Conservation (phyloP, 2,113 vertebrate species). For the Hucho hucho region DNA sequence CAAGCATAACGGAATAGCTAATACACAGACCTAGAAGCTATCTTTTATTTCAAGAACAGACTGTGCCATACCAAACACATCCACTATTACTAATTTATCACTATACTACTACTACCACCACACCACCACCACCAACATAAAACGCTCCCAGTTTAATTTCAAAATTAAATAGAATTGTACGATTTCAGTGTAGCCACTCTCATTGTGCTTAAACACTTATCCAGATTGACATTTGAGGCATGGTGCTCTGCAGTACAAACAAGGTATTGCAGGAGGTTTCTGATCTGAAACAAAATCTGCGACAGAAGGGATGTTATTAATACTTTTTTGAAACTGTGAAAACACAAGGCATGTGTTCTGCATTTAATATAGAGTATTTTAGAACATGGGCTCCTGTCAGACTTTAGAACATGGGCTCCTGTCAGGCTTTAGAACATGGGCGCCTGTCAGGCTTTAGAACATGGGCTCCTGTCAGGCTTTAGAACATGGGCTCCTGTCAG, state of each 20-base stretch:
- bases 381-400: too few relatives aligned
- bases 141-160: neutral
- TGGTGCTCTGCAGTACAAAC: constrained; percentile 64
- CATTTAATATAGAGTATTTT: constrained; percentile 22
- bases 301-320: constrained; percentile 51
- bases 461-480: neutral
- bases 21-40: neutral
- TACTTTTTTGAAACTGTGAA: constrained; percentile 28
- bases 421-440: neutral
- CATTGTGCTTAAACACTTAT: constrained; percentile 42
- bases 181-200: neutral
- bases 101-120: neutral
- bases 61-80: neutral
- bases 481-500: too few relatives aligned
- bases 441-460: neutral
- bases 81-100: neutral
- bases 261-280: constrained; percentile 69
- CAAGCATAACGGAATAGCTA: neutral
- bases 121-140: neutral
- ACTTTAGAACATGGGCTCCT: neutral
- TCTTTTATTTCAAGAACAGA: constrained; percentile 5
- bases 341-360: constrained; percentile 37
- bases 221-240: constrained; percentile 70
- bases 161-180: neutral
- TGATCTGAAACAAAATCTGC: constrained; percentile 74